phyloP scores from a whole-genome alignment of 2,797 vertebrate species.

The Smutsia gigantea region DNA sequence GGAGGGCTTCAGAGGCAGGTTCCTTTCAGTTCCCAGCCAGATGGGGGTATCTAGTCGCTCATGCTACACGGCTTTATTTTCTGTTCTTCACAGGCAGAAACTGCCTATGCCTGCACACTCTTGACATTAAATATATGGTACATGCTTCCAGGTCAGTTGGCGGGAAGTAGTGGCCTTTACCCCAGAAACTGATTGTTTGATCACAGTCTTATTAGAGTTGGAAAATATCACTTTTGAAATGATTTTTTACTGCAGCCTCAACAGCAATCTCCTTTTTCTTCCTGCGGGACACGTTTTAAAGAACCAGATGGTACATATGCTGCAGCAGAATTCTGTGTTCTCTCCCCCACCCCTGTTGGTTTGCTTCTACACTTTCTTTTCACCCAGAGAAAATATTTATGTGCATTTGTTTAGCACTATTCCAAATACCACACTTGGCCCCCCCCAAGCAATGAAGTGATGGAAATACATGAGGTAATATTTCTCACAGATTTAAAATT shows the following conservation, averaged over 20 bases:
- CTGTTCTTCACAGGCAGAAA: slow-evolving; percentile 20
- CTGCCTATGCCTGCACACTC: not conserved
- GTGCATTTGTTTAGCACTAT: slow-evolving; percentile 25
- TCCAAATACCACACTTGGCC: not conserved
- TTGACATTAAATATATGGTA: slow-evolving; percentile 46
- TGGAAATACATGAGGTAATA: not conserved
- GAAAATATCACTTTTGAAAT: slow-evolving; percentile 69
- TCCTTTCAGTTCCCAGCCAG: not conserved
- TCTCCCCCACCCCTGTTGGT: not conserved
- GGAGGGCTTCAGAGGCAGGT: not conserved
- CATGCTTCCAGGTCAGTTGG: slow-evolving; percentile 46
- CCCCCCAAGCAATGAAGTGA: not conserved
- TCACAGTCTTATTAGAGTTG: slow-evolving; percentile 68
- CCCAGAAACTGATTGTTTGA: slow-evolving; percentile 70
- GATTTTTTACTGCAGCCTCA: slow-evolving; percentile 46
- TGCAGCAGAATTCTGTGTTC: not conserved
- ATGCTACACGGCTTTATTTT: not conserved
- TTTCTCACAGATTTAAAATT: not conserved
- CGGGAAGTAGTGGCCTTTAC: slow-evolving; percentile 59
- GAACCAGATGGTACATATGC: slow-evolving; percentile 25
- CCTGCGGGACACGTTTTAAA: slow-evolving; percentile 61
- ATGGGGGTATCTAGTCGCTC: not conserved
- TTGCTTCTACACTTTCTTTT: not conserved
- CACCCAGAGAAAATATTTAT: slow-evolving; percentile 45
- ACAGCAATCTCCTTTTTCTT: slow-evolving; percentile 61